Base-by-base conservation (phyloP, 2,797 vertebrate species). In the Streptopelia turtur region DNA sequence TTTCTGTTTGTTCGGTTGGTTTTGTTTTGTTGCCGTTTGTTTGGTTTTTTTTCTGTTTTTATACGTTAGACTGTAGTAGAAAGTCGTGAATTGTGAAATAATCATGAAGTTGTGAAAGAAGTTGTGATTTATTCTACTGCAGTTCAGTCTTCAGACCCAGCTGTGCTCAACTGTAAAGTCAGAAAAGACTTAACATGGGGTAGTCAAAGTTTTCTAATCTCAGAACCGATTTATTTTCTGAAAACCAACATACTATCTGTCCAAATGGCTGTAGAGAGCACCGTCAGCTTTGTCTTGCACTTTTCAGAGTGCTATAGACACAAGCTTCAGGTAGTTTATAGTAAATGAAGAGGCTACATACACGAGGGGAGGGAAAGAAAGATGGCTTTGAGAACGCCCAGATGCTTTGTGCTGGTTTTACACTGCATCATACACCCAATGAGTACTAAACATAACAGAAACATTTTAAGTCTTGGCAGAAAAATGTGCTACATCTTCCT, bases 341-440 rank as follows among this genome's bases (percentile, higher is more conserved):
- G 52, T 0, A 3, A 85, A 9, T 11, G 5, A 60, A 69, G 59
- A 66, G 28, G 24, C 3, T 24, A 1, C 16, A 9, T 3, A 23
- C 5, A 13, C 8, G 17, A 53, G 30, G 41, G 1, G 1, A 1
- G 20, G 52, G 23, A 16, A 45, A 74, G 41, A 60, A 66, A 55
- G 14, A 37, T 5, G 20, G 9, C 39, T 68, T 75, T 45, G 47
- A 74, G 64, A 75, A 50, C 60, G 49, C 5, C 16, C 1, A 1
- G 33, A 35, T 77, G 71, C 18, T 77, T 70, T 83, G 56, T 47
- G 35, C 33, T 83, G 81, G 30, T 63, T 74, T 64, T 70, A 12
- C n/a, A 2, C 28, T 9, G 39, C 27, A 15, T 37, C 3, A 3
- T 16, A 9, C 0, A 6, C 21, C 52, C 11, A 1, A 12, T 1